Evolutionary conservation across 2,888 invertebrate genomes (phyloP), one percentile per base, ranked within the genome.

Genomic region (Germaria angustata): DNA sequence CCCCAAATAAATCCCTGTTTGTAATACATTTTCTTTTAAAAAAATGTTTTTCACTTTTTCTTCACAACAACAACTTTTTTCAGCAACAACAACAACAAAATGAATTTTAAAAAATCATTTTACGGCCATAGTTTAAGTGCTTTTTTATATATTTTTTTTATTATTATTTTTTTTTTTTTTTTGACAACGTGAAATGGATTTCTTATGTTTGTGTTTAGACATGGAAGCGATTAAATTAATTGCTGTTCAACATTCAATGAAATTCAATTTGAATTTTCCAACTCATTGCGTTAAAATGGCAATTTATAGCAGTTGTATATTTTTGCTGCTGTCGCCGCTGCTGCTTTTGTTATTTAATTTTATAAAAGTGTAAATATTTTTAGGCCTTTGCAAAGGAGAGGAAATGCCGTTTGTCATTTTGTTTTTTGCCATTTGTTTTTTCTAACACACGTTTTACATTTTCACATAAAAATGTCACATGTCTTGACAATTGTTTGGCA

Each of bases 201-300:
- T 83, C 83, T 83, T 83, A 76, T 83, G 83, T 83, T 83, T 80
- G 82, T 80, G 80, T 72, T 80, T 76, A 72, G 83, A 83, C 83
- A 83, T 83, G 80, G 83, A 83, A 83, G 83, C 83, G 83, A 79
- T 83, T 83, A 83, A 83, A 83, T 83, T 83, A 83, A 83, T 83
- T 80, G 83, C 83, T 83, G 72, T 82, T 82, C 82, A 82, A 59
- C 82, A 82, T 82, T 82, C 82, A 82, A 80, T 80, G 72, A 80
- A 80, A 82, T 79, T 79, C 75, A 71, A 79, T 71, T 79, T 75
- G 71, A 79, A 75, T 82, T 82, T 71, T 79, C 65, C 78, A 75
- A 82, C 65, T 63, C 68, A 73, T 36, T 73, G 79, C 79, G 41
- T 68, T 80, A 61, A 73, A 59, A 44, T 72, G 65, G 34, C 55